phyloP scores from a whole-genome alignment of 2,113 vertebrate species.

The Petaurus breviceps region DNA sequence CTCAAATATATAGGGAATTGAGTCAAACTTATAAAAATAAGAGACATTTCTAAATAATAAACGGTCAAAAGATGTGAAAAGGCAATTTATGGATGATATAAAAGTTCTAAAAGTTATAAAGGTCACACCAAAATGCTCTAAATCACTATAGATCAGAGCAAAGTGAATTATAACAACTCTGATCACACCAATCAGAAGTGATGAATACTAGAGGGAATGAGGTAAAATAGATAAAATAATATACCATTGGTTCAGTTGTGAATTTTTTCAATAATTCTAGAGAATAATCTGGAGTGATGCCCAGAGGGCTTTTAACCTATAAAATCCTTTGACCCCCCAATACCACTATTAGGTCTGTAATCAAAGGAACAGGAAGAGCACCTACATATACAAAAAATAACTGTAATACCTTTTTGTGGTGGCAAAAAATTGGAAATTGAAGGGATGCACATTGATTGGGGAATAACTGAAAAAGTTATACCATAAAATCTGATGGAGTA shows the following conservation, averaged over 20 bases:
- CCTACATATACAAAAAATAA: neutral
- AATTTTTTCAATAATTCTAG: neutral
- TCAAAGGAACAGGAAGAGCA: neutral
- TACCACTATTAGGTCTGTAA: neutral
- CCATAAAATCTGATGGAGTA: neutral
- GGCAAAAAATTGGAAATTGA: neutral
- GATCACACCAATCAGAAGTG: neutral
- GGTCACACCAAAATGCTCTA: neutral
- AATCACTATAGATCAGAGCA: neutral
- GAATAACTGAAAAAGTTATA: neutral
- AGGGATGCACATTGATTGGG: neutral
- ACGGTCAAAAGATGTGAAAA: neutral
- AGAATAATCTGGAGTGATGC: neutral
- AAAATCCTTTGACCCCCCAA: neutral
- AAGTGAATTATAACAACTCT: neutral
- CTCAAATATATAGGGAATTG: neutral
- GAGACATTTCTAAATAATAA: neutral
- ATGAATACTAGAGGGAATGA: neutral
- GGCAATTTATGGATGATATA: too few species aligned
- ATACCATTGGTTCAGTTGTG: neutral
- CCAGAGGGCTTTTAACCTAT: neutral
- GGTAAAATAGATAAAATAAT: neutral
- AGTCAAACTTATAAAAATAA: neutral
- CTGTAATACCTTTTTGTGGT: neutral
- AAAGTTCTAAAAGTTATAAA: too few species aligned